These are phyloP conservation scores for Podocnemis expansa DNA, from an alignment of 2,113 vertebrate species.

Conservation along the genomic window DNA sequence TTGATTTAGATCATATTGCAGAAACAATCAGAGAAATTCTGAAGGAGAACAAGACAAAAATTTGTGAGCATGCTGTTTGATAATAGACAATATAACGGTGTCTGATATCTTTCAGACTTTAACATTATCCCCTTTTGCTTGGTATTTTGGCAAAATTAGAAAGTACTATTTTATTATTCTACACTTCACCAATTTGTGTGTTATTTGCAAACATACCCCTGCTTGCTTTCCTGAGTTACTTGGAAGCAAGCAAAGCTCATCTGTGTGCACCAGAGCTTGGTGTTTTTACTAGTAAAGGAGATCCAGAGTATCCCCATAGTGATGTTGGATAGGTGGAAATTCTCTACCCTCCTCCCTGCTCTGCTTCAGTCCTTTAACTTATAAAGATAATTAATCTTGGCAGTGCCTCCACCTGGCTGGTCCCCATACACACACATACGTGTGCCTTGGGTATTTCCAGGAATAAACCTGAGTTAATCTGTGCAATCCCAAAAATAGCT, in stretches of 20 bases:
- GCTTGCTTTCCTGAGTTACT: neutral
- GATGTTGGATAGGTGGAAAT: no score
- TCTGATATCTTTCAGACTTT: neutral
- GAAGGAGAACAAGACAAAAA: neutral
- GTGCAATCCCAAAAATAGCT: no score
- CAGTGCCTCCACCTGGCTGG: no score
- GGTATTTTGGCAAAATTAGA: neutral
- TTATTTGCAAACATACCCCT: neutral
- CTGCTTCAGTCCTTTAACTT: neutral
- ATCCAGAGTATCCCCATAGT: neutral
- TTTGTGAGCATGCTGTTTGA: neutral
- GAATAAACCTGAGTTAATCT: no score
- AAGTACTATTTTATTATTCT: neutral
- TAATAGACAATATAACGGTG: neutral
- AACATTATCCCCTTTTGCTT: neutral
- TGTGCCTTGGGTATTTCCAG: no score
- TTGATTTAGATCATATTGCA: neutral
- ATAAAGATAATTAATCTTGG: no score
- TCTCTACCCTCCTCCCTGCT: neutral
- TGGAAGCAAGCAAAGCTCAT: neutral
- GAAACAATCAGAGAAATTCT: neutral
- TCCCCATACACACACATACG: no score
- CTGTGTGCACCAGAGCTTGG: neutral
- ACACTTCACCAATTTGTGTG: neutral
- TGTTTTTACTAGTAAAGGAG: neutral